Evolutionary conservation across 2,113 vertebrate species (phyloP).

Genomic region (Rana temporaria): DNA sequence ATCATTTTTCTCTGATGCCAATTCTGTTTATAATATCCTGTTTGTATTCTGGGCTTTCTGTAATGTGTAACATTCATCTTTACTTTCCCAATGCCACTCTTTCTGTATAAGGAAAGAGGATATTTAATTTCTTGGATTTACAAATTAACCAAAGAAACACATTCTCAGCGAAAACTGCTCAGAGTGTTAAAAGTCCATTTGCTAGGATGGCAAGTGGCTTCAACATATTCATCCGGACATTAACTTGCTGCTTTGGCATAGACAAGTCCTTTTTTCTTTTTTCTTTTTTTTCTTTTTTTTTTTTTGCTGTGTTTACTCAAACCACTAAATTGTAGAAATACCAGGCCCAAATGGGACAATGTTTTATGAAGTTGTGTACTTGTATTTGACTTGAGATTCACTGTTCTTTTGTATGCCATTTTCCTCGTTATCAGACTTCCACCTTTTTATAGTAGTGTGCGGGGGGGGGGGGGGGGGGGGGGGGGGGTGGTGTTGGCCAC

Average conservation of each 20-base stretch:
- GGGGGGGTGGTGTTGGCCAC: not conserved
- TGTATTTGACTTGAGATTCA: too few species aligned
- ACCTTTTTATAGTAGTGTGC: not conserved
- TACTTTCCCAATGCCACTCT: constrained; percentile 6
- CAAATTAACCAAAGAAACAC: not conserved
- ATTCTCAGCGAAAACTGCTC: not conserved
- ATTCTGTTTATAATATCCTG: too few species aligned
- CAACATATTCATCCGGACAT: not conserved
- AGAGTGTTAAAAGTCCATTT: constrained; percentile 6
- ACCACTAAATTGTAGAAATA: not conserved
- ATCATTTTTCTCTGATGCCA: too few species aligned
- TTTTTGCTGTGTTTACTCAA: not conserved
- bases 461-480: not conserved
- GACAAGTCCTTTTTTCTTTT: not conserved
- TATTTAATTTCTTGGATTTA: constrained; percentile 60
- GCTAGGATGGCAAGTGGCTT: not conserved
- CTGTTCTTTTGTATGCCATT: too few species aligned
- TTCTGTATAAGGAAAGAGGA: constrained; percentile 55
- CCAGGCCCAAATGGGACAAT: too few species aligned
- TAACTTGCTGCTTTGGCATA: not conserved
- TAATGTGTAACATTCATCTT: not conserved
- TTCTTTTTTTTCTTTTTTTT: not conserved
- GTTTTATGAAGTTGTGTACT: too few species aligned
- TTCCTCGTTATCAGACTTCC: too few species aligned
- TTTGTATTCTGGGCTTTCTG: too few species aligned